Evolutionary conservation across 2,888 invertebrate species (phyloP).

Genomic region (Acronicta psi): DNA sequence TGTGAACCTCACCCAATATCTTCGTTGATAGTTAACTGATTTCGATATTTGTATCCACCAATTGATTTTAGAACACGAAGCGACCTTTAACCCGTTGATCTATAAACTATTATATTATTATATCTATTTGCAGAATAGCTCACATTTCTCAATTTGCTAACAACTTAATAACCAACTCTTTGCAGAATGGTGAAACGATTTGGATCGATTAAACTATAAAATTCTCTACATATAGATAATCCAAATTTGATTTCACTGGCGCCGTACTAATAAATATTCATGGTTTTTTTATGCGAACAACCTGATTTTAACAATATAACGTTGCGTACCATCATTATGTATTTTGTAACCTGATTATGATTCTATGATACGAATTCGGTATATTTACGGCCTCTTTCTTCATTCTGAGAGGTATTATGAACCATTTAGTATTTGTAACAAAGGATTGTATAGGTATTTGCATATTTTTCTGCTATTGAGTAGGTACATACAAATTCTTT

Average conservation of each 20-base stretch:
- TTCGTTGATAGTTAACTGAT: no score
- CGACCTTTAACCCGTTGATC: no score
- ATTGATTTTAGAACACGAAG: no score
- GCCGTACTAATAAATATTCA: constrained; percentile 27
- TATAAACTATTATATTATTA: no score
- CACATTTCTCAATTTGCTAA: constrained; percentile 14
- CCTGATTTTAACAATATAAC: constrained; percentile 24
- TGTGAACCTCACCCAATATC: no score
- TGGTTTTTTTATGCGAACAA: constrained; percentile 15
- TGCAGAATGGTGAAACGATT: not conserved
- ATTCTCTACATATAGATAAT: not conserved
- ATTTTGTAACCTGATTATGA: constrained; percentile 26
- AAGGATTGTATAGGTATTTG: not conserved
- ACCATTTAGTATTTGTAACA: constrained; percentile 3
- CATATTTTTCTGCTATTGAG: not conserved
- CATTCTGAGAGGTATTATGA: constrained; percentile 1
- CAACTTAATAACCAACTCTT: constrained; percentile 12
- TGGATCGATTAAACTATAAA: not conserved
- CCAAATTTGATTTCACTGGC: constrained; percentile 5
- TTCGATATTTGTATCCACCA: no score
- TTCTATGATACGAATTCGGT: constrained; percentile 12
- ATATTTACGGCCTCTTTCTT: constrained; percentile 2
- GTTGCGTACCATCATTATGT: constrained; percentile 1
- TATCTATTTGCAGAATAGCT: not conserved
- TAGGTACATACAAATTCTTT: no score